phyloP scores from a whole-genome alignment of 2,888 invertebrate species.

The Mactromeris polynyma region DNA sequence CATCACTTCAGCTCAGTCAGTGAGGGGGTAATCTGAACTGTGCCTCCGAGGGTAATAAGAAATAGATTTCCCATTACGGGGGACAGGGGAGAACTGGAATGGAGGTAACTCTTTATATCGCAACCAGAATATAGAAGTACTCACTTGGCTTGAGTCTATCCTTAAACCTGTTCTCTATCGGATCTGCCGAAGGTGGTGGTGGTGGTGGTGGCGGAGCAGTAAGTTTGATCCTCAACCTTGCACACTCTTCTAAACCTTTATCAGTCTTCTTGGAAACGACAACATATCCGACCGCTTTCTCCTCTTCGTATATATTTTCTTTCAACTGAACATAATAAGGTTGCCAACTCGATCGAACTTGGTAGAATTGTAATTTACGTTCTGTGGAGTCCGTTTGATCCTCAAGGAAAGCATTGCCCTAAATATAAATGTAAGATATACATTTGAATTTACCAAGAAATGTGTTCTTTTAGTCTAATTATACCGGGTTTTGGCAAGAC shows the following conservation, averaged over 20 bases:
- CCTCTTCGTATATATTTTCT: constrained; percentile 11
- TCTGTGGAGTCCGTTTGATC: constrained; percentile 28
- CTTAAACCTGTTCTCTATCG: not conserved
- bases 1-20: no score
- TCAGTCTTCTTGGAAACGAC: constrained; percentile 40
- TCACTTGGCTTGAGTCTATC: not conserved
- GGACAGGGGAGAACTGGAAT: no score
- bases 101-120: no score
- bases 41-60: no score
- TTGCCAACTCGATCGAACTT: constrained; percentile 50
- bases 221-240: constrained; percentile 30
- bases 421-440: not conserved
- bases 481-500: no score
- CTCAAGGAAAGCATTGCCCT: constrained; percentile 53
- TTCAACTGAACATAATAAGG: constrained; percentile 34
- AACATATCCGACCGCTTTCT: constrained; percentile 35
- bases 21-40: no score
- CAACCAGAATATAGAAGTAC: not conserved
- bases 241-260: constrained; percentile 22
- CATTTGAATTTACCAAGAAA: not conserved
- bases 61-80: no score
- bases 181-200: not conserved
- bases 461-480: no score
- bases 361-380: constrained; percentile 54
- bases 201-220: constrained; percentile 27